Conservation (phyloP, 1,140 invertebrate genomes). For the Sarcophaga bullata region DNA sequence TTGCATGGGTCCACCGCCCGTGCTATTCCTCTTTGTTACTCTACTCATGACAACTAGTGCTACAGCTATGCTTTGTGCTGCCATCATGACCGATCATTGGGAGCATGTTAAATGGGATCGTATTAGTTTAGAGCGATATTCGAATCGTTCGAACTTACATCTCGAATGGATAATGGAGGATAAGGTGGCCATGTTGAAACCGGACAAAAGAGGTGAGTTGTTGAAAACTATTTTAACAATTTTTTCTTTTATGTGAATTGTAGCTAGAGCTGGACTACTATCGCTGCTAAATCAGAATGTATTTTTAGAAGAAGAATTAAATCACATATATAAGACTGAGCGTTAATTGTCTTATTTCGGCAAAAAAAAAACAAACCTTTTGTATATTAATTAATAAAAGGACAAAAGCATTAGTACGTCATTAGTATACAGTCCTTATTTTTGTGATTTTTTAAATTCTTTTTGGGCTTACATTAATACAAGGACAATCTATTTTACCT, state of each 20-base stretch:
- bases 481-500: too few species aligned
- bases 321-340: background rate
- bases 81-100: conserved; percentile 89
- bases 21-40: conserved; percentile 63
- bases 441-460: too few species aligned
- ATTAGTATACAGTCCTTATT: too few species aligned
- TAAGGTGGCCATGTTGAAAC: conserved; percentile 69
- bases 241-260: background rate
- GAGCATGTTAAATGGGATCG: conserved; percentile 82
- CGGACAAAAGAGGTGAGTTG: conserved; percentile 61
- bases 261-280: background rate
- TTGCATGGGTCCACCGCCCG: conserved; percentile 62
- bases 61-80: conserved; percentile 80
- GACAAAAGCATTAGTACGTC: too few species aligned
- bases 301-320: background rate
- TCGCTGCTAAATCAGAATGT: background rate
- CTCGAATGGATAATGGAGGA: conserved; percentile 75
- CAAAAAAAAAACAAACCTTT: too few species aligned
- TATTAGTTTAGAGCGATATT: conserved; percentile 67
- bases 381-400: too few species aligned
- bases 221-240: background rate
- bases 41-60: conserved; percentile 70
- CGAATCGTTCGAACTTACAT: conserved; percentile 67
- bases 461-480: too few species aligned
- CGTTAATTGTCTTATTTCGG: background rate